These are phyloP conservation scores for Microcebus jonahi DNA, from an alignment of 2,113 vertebrate genomes.

Conservation along the genomic window DNA sequence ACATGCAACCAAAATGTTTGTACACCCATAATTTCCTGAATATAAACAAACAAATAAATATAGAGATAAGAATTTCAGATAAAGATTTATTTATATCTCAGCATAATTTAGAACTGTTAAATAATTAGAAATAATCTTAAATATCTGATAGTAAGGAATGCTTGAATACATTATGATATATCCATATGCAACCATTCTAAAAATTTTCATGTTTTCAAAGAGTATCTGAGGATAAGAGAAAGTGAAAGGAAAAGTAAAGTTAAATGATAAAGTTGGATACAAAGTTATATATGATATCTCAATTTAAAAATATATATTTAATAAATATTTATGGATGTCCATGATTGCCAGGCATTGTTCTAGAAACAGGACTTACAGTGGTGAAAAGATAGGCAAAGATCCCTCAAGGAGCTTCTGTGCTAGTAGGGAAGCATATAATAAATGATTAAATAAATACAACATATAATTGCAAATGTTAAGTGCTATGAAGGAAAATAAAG, in stretches of 20 bases:
- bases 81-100: conserved; percentile 29
- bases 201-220: conserved; percentile 19
- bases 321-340: neutral
- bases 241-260: neutral
- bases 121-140: conserved; percentile 40
- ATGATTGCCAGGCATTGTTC: neutral
- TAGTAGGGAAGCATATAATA: neutral
- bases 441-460: neutral
- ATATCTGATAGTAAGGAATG: neutral
- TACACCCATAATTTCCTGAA: too few species aligned
- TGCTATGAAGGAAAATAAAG: neutral
- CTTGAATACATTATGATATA: neutral
- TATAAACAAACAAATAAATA: too few species aligned
- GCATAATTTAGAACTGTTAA: conserved; percentile 34
- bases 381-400: neutral
- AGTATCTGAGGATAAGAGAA: conserved; percentile 13
- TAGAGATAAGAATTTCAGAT: conserved; percentile 20
- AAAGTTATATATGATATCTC: neutral
- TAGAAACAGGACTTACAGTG: neutral
- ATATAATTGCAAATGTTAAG: neutral
- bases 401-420: neutral
- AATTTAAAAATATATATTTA: conserved; percentile 8
- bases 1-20: too few species aligned
- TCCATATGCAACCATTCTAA: neutral
- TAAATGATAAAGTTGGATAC: conserved; percentile 36